Base-by-base conservation (phyloP, 2,113 vertebrate species). In the Onychostoma macrolepis region DNA sequence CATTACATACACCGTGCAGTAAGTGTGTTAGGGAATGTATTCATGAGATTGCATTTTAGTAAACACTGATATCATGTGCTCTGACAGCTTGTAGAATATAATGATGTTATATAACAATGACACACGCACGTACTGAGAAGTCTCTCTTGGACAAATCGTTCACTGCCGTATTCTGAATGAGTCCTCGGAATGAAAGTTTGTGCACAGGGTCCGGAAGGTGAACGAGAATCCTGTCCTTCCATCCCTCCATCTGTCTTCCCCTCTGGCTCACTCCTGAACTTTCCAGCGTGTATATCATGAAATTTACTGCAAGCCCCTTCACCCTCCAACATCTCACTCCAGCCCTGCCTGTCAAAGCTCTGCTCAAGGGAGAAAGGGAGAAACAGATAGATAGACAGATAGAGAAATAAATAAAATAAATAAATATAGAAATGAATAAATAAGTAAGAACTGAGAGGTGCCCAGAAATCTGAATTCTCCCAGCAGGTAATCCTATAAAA, bases 401-500 rank as follows among this genome's bases (percentile, higher is more conserved):
- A 87, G 53, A 63, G 86, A 83, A 65, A 81, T 75, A 61, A 77
- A 85, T 86, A 69, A 83, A 89, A 90, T 75, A 86, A 90, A 89
- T 43, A 84, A 87, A 85, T 91, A 89, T 85, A 92, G 91, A 93
- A 93, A 92, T 93, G 92, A 91, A 93, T 93, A 92, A 86, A 91
- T 88, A 91, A 89, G 87, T 88, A 93, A 88, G 24, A 56, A 77
- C 80, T 65, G 74, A 61, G 65, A 71, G 77, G 87, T 61, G 56
- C 76, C 69, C 69, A 84, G 67, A 83, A 84, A 91, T 91, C 90
- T 93, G 93, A 91, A 93, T 94, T 94, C 93, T 94, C 90, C 93
- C 93, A 92, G 91, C 92, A 93, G 94, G 94, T 95, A 94, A 95
- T 94, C 91, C 93, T 94, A 94, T 94, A 95, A 95, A 94, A 94